A percentile compares a stretch with the other conserved stretches of the same genome.
Conservation (phyloP, 2,888 invertebrate genomes). For the Agrypnus murinus region DNA sequence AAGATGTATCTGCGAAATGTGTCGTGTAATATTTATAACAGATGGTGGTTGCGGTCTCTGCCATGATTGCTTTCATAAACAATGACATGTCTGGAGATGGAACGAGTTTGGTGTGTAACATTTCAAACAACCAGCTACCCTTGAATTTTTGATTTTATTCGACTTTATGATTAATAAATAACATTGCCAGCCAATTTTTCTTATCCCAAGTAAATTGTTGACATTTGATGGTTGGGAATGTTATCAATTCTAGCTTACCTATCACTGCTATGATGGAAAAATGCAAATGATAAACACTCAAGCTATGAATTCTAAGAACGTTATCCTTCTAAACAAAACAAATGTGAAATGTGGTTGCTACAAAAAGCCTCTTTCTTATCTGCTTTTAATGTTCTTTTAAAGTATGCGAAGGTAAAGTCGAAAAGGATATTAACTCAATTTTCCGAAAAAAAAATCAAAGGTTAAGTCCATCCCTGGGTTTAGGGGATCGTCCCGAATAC, state of each 20-base stretch:
- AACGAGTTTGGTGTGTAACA: background rate
- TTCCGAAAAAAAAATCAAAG: conserved; percentile 32
- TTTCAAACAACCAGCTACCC: conserved; percentile 1
- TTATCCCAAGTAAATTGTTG: conserved; percentile 5
- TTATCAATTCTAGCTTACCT: too few relatives aligned
- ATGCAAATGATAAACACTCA: too few relatives aligned
- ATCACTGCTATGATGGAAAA: too few relatives aligned
- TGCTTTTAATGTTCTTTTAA: background rate
- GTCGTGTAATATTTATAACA: conserved; percentile 42
- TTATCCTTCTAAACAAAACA: too few relatives aligned
- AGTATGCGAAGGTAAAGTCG: background rate
- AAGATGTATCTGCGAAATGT: conserved; percentile 21
- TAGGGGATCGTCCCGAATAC: conserved; percentile 42
- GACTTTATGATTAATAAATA: conserved; percentile 37
- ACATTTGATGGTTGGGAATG: background rate
- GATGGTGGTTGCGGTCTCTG: conserved; percentile 41
- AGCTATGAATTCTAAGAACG: too few relatives aligned
- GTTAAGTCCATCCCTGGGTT: conserved; percentile 29
- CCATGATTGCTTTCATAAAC: conserved; percentile 56
- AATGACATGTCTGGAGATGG: conserved; percentile 43
- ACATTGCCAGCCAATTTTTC: conserved; percentile 12
- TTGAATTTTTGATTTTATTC: conserved; percentile 37
- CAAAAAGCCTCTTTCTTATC: too few relatives aligned
- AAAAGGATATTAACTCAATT: conserved; percentile 31
- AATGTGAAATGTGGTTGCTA: too few relatives aligned